Percentiles rank a stretch among this genome's conserved stretches.
Conservation (phyloP, 2,113 vertebrate species). For the Maccullochella peelii region DNA sequence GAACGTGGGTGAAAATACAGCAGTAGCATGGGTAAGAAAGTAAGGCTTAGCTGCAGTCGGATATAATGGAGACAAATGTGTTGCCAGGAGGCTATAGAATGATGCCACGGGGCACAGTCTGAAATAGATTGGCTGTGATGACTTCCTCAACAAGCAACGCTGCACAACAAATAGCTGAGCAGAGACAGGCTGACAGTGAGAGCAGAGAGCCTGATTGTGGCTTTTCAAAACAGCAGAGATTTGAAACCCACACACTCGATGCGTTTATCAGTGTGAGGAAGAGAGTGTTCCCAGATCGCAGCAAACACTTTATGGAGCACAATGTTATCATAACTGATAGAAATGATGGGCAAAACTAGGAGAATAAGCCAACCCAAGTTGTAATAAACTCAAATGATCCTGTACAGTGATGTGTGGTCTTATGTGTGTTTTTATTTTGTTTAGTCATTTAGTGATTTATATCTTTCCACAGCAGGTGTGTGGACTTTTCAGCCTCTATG, state of each 20-base stretch:
- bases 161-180: constrained; percentile 4
- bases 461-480: no score
- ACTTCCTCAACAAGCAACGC: constrained; percentile 43
- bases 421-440: no score
- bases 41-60: constrained; percentile 25
- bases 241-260: background rate
- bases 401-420: no score
- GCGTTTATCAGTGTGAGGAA: constrained; percentile 39
- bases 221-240: constrained; percentile 28
- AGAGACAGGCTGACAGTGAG: constrained; percentile 17
- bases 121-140: constrained; percentile 36
- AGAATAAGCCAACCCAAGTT: no score
- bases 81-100: constrained; percentile 12
- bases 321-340: no score
- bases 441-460: no score
- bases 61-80: constrained; percentile 53
- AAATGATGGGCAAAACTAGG: no score
- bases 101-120: constrained; percentile 24
- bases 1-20: background rate
- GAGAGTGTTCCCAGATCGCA: background rate
- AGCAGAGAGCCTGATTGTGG: background rate
- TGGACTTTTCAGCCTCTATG: no score
- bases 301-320: no score
- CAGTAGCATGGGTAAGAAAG: background rate
- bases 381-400: no score